Evolutionary conservation across 1,140 invertebrate species (phyloP).

Genomic region (Asbolus verrucosus): DNA sequence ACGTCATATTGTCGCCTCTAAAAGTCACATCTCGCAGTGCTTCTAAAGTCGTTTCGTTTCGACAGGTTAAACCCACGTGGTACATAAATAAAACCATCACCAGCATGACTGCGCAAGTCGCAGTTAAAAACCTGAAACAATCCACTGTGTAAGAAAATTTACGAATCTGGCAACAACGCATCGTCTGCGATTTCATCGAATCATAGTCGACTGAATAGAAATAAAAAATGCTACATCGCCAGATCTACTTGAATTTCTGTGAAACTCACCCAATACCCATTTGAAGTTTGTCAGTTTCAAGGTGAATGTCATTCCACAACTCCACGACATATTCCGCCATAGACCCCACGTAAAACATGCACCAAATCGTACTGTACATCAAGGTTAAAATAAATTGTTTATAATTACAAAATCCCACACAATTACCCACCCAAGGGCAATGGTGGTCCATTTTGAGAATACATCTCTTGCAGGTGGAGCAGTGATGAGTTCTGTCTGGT

Average conservation of each 20-base stretch:
- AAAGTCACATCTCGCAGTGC: constrained; percentile 84
- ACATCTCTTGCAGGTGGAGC: constrained; percentile 66
- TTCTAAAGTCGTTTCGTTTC: constrained; percentile 70
- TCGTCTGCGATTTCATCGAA: too few species aligned
- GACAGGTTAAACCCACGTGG: constrained; percentile 49
- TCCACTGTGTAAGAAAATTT: background rate
- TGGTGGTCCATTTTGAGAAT: constrained; percentile 82
- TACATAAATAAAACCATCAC: constrained; percentile 52
- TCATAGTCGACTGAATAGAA: too few species aligned
- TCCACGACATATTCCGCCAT: constrained; percentile 48
- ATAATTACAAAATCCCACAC: constrained; percentile 69
- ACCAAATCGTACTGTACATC: constrained; percentile 54
- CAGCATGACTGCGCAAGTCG: constrained; percentile 44
- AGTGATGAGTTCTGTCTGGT: constrained; percentile 61
- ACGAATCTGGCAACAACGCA: background rate
- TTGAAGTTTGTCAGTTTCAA: background rate
- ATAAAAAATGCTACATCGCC: too few species aligned
- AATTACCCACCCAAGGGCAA: constrained; percentile 83
- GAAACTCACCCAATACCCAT: constrained; percentile 18
- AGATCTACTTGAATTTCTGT: too few species aligned
- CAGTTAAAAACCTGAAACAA: constrained; percentile 50
- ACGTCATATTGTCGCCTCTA: constrained; percentile 84
- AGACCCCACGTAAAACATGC: constrained; percentile 54
- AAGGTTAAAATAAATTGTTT: constrained; percentile 59
- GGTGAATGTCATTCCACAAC: constrained; percentile 17